phyloP scores from a whole-genome alignment of 2,888 invertebrate genomes.

The Nomada fucata region DNA sequence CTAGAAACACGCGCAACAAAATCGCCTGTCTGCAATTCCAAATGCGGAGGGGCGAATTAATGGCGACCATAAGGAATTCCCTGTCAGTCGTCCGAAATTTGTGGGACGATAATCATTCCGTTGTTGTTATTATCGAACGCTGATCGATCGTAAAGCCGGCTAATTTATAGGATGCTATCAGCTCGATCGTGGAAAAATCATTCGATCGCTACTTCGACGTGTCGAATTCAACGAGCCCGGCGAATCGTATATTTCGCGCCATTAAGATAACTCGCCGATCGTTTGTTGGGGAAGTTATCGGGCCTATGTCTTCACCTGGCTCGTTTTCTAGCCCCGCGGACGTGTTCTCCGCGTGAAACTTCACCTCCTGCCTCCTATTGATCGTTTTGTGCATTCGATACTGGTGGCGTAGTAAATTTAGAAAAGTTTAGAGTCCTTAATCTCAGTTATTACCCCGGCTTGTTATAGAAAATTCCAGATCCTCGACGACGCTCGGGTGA shows the following conservation, averaged over 20 bases:
- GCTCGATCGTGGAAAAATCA: conserved; percentile 44
- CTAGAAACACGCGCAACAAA: background rate
- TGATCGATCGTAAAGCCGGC: conserved; percentile 70
- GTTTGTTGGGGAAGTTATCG: conserved; percentile 58
- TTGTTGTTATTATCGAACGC: conserved; percentile 77
- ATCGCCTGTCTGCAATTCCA: background rate
- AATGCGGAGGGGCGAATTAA: conserved; percentile 60
- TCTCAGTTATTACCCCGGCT: conserved; percentile 31
- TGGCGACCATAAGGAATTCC: conserved; percentile 67
- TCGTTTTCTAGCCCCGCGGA: conserved; percentile 47
- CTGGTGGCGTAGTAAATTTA: conserved; percentile 7
- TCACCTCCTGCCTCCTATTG: conserved; percentile 7
- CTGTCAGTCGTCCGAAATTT: conserved; percentile 73
- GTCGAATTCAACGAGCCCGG: conserved; percentile 29
- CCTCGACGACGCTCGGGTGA: background rate
- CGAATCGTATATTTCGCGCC: conserved; percentile 53
- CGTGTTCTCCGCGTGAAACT: conserved; percentile 32
- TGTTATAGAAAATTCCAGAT: conserved; percentile 35
- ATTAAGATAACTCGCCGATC: conserved; percentile 69
- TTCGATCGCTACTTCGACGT: conserved; percentile 34
- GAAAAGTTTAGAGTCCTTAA: conserved; percentile 18
- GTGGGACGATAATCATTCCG: conserved; percentile 71
- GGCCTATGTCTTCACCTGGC: conserved; percentile 24
- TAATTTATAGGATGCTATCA: conserved; percentile 72
- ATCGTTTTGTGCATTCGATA: background rate